These are phyloP conservation scores for Accipiter virgatus DNA, from an alignment of 2,113 vertebrate genomes.

Conservation along the genomic window DNA sequence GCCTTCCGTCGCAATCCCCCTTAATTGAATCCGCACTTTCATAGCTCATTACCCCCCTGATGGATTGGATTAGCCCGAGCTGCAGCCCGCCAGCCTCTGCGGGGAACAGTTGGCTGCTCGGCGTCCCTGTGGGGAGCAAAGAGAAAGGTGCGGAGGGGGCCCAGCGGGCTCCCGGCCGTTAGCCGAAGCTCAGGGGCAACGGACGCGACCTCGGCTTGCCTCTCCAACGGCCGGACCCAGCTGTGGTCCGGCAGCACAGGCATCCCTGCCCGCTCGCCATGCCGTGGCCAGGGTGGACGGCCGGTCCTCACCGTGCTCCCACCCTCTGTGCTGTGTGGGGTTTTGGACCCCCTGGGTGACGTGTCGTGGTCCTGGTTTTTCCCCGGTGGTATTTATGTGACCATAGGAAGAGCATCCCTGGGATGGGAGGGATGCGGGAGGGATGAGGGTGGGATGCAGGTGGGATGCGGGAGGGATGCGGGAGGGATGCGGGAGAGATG, in stretches of 20 bases:
- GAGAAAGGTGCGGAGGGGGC: not conserved
- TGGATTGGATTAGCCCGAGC: slow-evolving; percentile 68
- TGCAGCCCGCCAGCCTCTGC: not conserved
- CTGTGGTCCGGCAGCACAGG: not conserved
- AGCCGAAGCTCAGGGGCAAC: not conserved
- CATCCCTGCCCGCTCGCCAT: not conserved
- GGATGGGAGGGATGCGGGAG: not conserved
- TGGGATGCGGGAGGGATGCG: no score
- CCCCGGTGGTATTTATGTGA: not conserved
- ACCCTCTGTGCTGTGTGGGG: not conserved
- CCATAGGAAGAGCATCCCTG: not conserved
- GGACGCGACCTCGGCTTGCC: not conserved
- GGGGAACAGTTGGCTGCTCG: slow-evolving; percentile 41
- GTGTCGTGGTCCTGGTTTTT: fast-evolving
- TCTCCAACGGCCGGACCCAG: not conserved
- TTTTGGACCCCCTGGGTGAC: not conserved
- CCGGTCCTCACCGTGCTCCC: not conserved
- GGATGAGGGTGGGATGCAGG: no score
- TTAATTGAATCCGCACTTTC: slow-evolving; percentile 74
- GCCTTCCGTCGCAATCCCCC: slow-evolving; percentile 62
- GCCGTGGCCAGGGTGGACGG: not conserved
- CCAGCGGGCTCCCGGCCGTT: not conserved
- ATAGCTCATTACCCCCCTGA: slow-evolving; percentile 78
- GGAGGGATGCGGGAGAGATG: no score
- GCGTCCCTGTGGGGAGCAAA: not conserved